Base-by-base conservation (phyloP, 2,113 vertebrate species). In the Oncorhynchus mykiss region DNA sequence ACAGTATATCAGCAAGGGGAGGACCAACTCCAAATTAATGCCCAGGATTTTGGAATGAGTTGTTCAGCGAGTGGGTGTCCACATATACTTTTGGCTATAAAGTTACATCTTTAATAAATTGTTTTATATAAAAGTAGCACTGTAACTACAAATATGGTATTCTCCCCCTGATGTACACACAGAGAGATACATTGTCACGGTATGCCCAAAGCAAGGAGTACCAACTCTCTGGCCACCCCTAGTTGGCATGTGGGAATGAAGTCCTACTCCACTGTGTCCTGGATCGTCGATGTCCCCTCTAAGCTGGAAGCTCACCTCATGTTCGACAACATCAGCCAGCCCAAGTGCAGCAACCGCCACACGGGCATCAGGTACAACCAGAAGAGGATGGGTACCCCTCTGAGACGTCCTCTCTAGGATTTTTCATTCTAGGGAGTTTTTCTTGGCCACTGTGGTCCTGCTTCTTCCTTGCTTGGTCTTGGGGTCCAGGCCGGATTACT, bases 151-250 rank as follows among this genome's bases (percentile, higher is more conserved):
- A 57, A 27, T 49, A 0, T 11, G 64, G 20, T 57, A 9, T 7
- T 6, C 39, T 16, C 0, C 29, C 29, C 66, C 27, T 79, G 11
- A 12, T 27, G 62, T 1, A 72, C 22, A 49, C 80, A 11, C 90
- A 98, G 97, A 98, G 75, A 92, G 92, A 1, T 67, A 67, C 24
- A 90, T 94, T 59, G 96, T 98, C 88, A 94, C 85, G 0, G 89
- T 98, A 45, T 92, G 81, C 13, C 94, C 93, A 0, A 84, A 90
- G 67, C 85, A 71, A 1, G 90, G 90, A 60, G 54, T 67, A 5
- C 88, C 91, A 7, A 79, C 95, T 70, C 81, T 94, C 68, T 98
- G 84, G 93, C 92, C 57, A 94, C 93, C 18, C 97, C 97, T 12
- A 92, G 90, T 78, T 94, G 92, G 94, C 92, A 79, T 0, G 59